Conservation (phyloP, 2,797 vertebrate species). For the Neosalanx taihuensis region DNA sequence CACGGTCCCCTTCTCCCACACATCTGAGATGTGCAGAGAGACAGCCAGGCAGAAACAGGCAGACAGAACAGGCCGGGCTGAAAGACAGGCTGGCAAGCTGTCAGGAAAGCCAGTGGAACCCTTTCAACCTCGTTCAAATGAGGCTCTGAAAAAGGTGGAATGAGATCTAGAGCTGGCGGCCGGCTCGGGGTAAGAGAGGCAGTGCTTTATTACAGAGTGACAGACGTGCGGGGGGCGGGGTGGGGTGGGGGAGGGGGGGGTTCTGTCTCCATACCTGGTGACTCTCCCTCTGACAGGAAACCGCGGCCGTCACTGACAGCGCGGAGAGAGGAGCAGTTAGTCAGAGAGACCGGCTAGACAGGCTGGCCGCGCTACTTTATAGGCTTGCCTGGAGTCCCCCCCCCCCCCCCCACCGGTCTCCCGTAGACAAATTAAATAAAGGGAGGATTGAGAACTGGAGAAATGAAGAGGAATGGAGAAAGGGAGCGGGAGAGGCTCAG, state of each 20-base stretch:
- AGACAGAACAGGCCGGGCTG: background rate
- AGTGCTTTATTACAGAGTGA: conserved; percentile 51
- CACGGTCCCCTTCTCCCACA: too few species aligned
- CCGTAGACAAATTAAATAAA: background rate
- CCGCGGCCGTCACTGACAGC: background rate
- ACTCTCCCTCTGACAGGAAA: conserved; percentile 28
- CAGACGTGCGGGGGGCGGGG: conserved; percentile 22
- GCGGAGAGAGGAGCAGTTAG: conserved; percentile 17
- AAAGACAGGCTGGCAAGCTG: background rate
- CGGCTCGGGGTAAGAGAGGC: background rate
- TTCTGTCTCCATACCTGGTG: conserved; percentile 37
- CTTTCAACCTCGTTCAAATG: conserved; percentile 69
- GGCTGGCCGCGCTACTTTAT: background rate
- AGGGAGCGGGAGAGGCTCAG: background rate
- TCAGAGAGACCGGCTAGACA: background rate
- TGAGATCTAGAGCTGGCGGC: conserved; percentile 34
- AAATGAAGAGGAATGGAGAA: conserved; percentile 2
- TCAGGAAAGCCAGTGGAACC: conserved; percentile 12
- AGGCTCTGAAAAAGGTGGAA: conserved; percentile 57
- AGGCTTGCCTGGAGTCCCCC: background rate
- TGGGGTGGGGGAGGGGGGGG: too few species aligned
- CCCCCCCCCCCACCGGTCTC: background rate
- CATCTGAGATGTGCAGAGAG: conserved; percentile 10
- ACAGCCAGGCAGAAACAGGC: conserved; percentile 1
- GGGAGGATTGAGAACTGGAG: conserved; percentile 8